phyloP scores from a whole-genome alignment of 2,113 vertebrate species.

The Bothrops jararaca region DNA sequence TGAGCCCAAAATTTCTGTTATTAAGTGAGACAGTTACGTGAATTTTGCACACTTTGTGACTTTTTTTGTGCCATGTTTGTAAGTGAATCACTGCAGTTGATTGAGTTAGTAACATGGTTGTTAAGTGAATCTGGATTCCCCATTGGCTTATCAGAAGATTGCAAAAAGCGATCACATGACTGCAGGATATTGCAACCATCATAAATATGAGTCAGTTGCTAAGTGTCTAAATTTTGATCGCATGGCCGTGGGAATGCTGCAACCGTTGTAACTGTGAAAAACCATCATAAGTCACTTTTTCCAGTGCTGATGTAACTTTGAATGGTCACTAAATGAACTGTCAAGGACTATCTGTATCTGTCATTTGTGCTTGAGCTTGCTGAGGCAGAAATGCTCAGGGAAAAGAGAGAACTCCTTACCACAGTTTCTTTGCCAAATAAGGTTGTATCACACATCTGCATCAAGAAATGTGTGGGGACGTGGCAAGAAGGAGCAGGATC shows the following conservation, averaged over 20 bases:
- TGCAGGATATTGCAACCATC: background rate
- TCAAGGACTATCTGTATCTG: background rate
- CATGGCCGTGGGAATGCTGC: too few species aligned
- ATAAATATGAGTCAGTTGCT: too few species aligned
- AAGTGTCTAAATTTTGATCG: too few species aligned
- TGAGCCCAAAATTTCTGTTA: background rate
- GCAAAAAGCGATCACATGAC: background rate
- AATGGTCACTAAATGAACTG: background rate
- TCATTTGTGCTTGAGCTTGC: background rate
- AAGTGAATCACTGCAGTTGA: background rate
- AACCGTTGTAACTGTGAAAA: too few species aligned
- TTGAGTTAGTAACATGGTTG: background rate
- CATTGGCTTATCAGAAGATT: background rate
- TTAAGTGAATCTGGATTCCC: background rate
- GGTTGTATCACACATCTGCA: conserved; percentile 55
- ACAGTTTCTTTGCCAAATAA: conserved; percentile 49
- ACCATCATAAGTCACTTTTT: too few species aligned
- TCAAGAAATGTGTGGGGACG: conserved; percentile 58
- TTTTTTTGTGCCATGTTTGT: background rate
- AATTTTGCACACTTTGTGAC: background rate
- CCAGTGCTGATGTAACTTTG: background rate
- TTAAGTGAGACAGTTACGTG: too few species aligned
- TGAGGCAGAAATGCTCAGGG: background rate
- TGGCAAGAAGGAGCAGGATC: conserved; percentile 64
- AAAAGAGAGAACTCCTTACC: background rate